Conservation (phyloP, 2,888 invertebrate genomes). For the Caenorhabditis sp. region DNA sequence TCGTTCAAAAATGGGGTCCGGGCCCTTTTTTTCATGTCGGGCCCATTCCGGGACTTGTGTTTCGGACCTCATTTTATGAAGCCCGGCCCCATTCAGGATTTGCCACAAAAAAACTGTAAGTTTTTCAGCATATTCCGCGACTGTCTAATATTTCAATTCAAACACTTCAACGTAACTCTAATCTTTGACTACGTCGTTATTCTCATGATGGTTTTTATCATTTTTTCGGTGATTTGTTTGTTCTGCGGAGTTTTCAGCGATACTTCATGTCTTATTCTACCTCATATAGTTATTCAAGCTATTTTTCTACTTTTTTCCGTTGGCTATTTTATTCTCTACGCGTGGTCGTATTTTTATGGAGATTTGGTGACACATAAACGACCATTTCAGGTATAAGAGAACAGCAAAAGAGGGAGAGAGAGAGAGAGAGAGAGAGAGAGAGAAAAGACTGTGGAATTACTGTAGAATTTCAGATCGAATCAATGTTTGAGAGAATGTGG, state of each 20-base stretch:
- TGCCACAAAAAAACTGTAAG: neutral
- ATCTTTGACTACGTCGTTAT: conserved; percentile 65
- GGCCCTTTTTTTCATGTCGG: too few relatives aligned
- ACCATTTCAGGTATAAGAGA: conserved; percentile 52
- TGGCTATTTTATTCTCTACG: conserved; percentile 64
- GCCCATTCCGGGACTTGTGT: too few relatives aligned
- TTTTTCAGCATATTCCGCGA: conserved; percentile 56
- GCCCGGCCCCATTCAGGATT: too few relatives aligned
- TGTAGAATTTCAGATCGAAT: conserved; percentile 50
- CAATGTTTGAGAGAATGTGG: conserved; percentile 67
- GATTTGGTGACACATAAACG: conserved; percentile 59
- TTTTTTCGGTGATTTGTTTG: conserved; percentile 61
- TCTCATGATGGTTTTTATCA: conserved; percentile 58
- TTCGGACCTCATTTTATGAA: too few relatives aligned
- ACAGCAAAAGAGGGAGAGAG: too few relatives aligned
- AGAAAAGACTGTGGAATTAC: too few relatives aligned
- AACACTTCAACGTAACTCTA: conserved; percentile 62
- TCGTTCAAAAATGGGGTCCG: too few relatives aligned
- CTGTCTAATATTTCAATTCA: conserved; percentile 63
- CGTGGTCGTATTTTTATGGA: conserved; percentile 67
- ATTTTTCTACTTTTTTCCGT: conserved; percentile 61
- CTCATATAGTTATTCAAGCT: conserved; percentile 63
- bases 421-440: too few relatives aligned
- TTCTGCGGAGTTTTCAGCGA: conserved; percentile 63
- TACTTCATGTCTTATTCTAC: conserved; percentile 59